Evolutionary conservation across 2,113 vertebrate genomes (phyloP), one percentile per base, ranked within the genome.

Genomic region (Lichenostomus cassidix): DNA sequence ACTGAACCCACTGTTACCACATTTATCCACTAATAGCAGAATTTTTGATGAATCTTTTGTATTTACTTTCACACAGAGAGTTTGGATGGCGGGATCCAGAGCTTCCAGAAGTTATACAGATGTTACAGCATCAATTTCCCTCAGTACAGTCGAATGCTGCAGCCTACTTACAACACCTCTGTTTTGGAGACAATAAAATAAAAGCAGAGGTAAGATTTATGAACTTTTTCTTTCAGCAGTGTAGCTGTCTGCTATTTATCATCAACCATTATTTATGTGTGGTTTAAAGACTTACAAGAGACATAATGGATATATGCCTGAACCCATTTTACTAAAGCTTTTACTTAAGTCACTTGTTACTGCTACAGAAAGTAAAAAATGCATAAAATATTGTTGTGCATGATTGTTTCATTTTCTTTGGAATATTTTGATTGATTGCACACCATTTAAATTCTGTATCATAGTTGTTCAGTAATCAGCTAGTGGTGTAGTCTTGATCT

Each of bases 181-280:
- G 99, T 96, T 99, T 99, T 0, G 99, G 99, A 98, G 99, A 99
- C 98, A 99, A 99, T 97, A 99, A 99, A 98, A 99, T 99, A 98
- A 99, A 99, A 98, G 99, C 99, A 21, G 99, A 99, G 99, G 99
- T 99, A 97, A 98, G 98, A 55, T 19, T 58, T 47, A 15, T 44
- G 31, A 44, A 46, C 7, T 5, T 4, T 58, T 47, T 65, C 39
- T 58, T 53, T 41, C 35, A 83, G 14, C 20, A 83, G 25, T 53
- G 44, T n/a, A 75, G 25, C 18, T 49, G 21, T 63, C 67, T 44
- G 25, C 44, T 49, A 22, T 70, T 83, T 81, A 27, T 75, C 28
- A 41, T 52, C 19, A 58, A 23, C 35, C 31, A 3, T 83, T 67
- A 47, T 52, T 79, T 88, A 29, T 49, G 22, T 18, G 15, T 77